phyloP scores from a whole-genome alignment of 2,797 vertebrate genomes.

The Acipenser oxyrinchus region DNA sequence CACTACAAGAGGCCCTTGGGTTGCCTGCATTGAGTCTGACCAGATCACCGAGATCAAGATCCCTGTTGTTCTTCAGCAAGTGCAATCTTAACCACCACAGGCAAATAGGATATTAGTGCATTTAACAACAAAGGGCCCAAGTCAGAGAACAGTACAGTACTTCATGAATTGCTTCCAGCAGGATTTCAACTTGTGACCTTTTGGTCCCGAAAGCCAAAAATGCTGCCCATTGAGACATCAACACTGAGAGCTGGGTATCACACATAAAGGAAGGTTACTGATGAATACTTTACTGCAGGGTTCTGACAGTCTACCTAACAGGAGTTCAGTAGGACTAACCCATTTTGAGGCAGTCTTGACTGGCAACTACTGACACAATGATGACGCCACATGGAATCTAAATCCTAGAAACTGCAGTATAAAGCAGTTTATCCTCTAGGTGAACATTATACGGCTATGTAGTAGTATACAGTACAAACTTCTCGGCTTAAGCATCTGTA shows the following conservation, averaged over 20 bases:
- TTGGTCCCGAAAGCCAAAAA: neutral
- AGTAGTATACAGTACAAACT: too few species aligned
- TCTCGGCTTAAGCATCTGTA: too few species aligned
- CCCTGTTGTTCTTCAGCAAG: constrained; percentile 28
- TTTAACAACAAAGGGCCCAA: constrained; percentile 13
- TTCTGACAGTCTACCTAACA: too few species aligned
- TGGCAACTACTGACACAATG: too few species aligned
- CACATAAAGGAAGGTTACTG: too few species aligned
- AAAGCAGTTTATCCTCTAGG: too few species aligned
- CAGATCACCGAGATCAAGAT: constrained; percentile 19
- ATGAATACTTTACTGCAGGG: too few species aligned
- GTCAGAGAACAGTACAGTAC: neutral
- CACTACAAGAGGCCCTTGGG: neutral
- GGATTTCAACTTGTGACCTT: constrained; percentile 11
- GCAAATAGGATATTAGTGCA: constrained; percentile 18
- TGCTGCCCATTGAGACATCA: constrained; percentile 9
- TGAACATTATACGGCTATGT: too few species aligned
- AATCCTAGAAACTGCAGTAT: too few species aligned
- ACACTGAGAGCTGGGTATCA: neutral
- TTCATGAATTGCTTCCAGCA: neutral
- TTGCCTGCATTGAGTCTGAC: neutral
- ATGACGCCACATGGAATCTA: too few species aligned
- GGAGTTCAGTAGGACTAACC: too few species aligned
- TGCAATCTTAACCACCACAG: constrained; percentile 14
- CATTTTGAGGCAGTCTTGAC: too few species aligned